A percentile compares a stretch with the other conserved stretches of the same genome.
Conservation (phyloP, 2,888 invertebrate species). For the Thymelicus acteon region DNA sequence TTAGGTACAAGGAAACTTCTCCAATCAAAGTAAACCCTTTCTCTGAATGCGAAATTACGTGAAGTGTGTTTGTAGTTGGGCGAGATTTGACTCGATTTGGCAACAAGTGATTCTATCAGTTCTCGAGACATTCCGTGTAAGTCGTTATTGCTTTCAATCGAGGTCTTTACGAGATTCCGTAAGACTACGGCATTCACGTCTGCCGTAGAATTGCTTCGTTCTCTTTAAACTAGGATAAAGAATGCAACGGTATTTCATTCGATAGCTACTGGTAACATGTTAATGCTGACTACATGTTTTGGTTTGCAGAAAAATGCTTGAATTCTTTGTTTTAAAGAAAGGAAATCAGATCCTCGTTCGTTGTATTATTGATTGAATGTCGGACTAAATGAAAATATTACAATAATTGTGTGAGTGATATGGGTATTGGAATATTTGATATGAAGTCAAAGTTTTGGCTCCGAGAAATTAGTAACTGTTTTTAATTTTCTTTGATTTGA, state of each 20-base stretch:
- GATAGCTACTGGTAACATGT: conserved; percentile 1
- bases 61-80: not conserved
- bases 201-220: conserved; percentile 25
- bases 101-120: conserved; percentile 38
- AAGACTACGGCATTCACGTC: conserved; percentile 26
- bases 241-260: conserved; percentile 13
- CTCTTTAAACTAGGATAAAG: conserved; percentile 9
- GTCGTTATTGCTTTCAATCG: conserved; percentile 34
- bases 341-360: too few species aligned
- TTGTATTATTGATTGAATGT: too few species aligned
- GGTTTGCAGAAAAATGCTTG: not conserved
- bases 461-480: too few species aligned
- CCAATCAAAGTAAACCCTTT: conserved; percentile 5
- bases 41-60: conserved; percentile 15
- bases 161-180: conserved; percentile 33
- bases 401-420: too few species aligned
- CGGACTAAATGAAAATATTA: too few species aligned
- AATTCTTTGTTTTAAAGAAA: not conserved
- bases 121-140: conserved; percentile 30
- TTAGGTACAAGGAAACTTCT: too few species aligned
- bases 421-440: too few species aligned
- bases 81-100: conserved; percentile 32
- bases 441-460: too few species aligned
- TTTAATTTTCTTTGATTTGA: too few species aligned
- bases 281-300: not conserved